Percentiles rank a stretch among this genome's conserved stretches.
phyloP scores from a whole-genome alignment of 2,113 vertebrate species.

The Gopherus flavomarginatus region DNA sequence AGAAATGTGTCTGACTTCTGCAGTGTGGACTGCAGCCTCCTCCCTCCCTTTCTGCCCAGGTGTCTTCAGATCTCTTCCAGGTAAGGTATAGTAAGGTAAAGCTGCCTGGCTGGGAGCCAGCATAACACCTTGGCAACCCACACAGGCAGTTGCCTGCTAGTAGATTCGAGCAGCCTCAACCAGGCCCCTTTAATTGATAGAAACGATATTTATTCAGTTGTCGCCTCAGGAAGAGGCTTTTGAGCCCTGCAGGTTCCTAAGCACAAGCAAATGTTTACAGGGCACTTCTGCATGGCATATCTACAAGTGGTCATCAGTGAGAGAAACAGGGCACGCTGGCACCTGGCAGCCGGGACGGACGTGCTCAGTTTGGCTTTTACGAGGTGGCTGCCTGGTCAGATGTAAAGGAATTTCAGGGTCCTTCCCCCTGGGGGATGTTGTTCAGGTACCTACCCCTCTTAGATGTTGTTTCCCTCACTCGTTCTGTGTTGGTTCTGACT shows the following conservation, averaged over 20 bases:
- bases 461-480: background rate
- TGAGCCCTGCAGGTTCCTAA: background rate
- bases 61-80: background rate
- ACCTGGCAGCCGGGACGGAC: background rate
- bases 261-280: background rate
- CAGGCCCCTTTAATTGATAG: background rate
- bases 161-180: background rate
- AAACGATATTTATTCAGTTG: background rate
- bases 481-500: fast-evolving
- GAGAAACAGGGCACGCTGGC: background rate
- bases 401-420: background rate
- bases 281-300: background rate
- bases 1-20: background rate
- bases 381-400: background rate
- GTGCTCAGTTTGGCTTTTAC: background rate
- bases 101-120: background rate
- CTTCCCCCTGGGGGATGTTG: background rate
- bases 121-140: background rate
- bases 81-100: background rate
- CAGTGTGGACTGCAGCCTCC: background rate
- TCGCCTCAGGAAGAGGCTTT: background rate
- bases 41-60: background rate
- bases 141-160: background rate
- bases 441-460: background rate
- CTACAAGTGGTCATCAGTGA: background rate